Evolutionary conservation across 2,113 vertebrate genomes (phyloP).

Genomic region (Castor canadensis): DNA sequence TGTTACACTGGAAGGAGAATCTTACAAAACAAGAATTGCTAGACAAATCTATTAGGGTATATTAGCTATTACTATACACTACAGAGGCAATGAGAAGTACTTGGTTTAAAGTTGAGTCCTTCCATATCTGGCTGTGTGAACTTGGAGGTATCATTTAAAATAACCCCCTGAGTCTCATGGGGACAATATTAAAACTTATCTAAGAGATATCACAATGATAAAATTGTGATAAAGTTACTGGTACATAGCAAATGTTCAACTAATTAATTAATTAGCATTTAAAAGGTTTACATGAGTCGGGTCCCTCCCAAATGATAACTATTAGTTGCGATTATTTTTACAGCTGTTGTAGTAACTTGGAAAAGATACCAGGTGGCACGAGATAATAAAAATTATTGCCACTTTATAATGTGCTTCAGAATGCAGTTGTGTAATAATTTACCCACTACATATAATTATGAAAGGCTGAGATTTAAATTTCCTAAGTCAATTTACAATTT

Average conservation of each 20-base stretch:
- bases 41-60: background rate
- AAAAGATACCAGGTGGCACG: conserved; percentile 66
- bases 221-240: background rate
- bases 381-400: conserved; percentile 59
- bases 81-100: background rate
- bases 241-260: background rate
- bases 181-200: too few species aligned
- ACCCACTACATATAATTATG: background rate
- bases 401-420: background rate
- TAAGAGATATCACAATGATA: background rate
- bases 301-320: background rate
- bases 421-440: conserved; percentile 8
- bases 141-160: background rate
- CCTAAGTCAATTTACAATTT: background rate
- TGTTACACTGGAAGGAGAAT: background rate
- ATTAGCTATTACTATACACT: background rate
- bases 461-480: conserved; percentile 23
- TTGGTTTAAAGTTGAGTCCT: background rate
- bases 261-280: background rate
- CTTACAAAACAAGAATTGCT: conserved; percentile 7
- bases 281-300: background rate
- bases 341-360: conserved; percentile 54
- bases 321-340: background rate
- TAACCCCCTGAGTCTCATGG: background rate
- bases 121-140: background rate